A percentile compares a stretch with the other conserved stretches of the same genome.
Evolutionary conservation across 1,140 invertebrate genomes (phyloP).

Genomic region (Neodiprion fabricii): DNA sequence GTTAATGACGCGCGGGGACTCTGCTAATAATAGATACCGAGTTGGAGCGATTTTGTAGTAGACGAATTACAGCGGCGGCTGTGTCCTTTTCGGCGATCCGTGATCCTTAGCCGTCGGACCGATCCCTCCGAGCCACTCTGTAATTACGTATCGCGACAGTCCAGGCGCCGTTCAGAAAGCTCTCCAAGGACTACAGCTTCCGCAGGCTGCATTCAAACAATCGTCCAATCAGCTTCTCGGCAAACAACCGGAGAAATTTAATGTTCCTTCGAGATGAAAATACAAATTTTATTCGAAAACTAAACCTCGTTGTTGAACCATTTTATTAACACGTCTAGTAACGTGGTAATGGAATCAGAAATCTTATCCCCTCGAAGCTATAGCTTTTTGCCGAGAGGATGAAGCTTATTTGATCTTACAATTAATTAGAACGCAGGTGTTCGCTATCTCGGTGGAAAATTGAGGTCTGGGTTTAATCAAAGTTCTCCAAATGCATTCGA

Average conservation of each 20-base stretch:
- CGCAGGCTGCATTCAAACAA: background rate
- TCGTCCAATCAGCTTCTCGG: background rate
- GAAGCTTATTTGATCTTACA: too few relatives aligned
- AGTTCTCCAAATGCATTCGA: too few relatives aligned
- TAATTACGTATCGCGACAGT: conserved; percentile 1
- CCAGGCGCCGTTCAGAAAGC: background rate
- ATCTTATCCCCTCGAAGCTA: background rate
- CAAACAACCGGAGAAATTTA: background rate
- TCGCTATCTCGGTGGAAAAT: too few relatives aligned
- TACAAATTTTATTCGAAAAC: background rate
- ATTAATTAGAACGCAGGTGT: too few relatives aligned
- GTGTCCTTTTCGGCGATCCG: background rate
- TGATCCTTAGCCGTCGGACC: background rate
- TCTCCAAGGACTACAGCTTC: background rate
- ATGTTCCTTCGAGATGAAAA: background rate
- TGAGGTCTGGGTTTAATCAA: too few relatives aligned
- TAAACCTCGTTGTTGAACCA: background rate
- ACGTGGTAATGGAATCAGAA: background rate
- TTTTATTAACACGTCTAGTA: background rate
- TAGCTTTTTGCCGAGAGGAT: too few relatives aligned
- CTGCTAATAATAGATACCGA: background rate
- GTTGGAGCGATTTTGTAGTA: background rate
- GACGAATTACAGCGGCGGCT: background rate
- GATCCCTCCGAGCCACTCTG: background rate
- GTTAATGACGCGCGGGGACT: conserved; percentile 1